Evolutionary conservation across 2,797 vertebrate species (phyloP), one percentile per base, ranked within the genome.

Genomic region (Spea hammondii): DNA sequence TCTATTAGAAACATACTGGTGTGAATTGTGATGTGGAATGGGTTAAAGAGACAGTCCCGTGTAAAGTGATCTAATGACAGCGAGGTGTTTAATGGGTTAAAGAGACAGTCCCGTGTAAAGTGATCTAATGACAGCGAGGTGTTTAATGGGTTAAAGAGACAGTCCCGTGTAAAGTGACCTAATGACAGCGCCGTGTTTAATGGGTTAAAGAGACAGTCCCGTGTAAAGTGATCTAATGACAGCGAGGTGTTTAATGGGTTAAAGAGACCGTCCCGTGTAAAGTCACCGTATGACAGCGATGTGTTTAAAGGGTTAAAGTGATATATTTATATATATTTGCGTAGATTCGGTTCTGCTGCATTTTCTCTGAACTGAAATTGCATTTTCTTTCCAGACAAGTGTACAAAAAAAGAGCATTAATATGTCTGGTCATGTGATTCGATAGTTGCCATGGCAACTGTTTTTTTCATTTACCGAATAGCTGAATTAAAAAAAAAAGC

Each of bases 391-490:
- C 70, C 74, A 82, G 79, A 82, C 79, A 77, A 82, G 74, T 82
- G 77, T 82, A 82, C 79, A 82, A 82, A 82, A 17, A 80, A 80
- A 80, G 74, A 77, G 65, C 74, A 82, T 82, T 82, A 82, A 77
- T 82, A 76, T 65, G 55, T 82, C 79, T 82, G 70, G 79, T 82
- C 79, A 82, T 77, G 79, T 82, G 79, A 74, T 76, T 81, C 77
- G 79, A 82, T 77, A 82, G 79, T 82, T 82, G 77, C 79, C 79
- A 82, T 82, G 79, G 79, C 70, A 82, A 82, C 79, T 82, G 79
- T 70, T 82, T 82, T 82, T 82, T 82, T 82, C 79, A 82, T 82
- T 82, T 82, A 82, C 79, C 65, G 79, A 82, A 82, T 77, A 82
- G 79, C 79, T 73, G 79, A 82, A 82, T 82, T 82, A 82, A 77